phyloP scores from a whole-genome alignment of 2,797 vertebrate genomes.

The Liparis tanakae region DNA sequence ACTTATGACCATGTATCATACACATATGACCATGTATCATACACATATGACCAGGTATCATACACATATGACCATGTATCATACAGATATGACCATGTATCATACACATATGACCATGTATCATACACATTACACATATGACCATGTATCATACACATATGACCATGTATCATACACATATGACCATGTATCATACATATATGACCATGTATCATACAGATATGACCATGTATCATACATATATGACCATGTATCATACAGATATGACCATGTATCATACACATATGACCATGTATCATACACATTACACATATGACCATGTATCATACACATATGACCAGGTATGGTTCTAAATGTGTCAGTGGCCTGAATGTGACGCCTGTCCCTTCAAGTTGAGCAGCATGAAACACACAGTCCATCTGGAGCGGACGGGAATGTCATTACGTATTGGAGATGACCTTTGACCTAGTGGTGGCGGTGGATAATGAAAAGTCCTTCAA shows the following conservation, averaged over 20 bases:
- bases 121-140: no score
- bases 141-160: neutral
- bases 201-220: neutral
- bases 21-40: neutral
- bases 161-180: no score
- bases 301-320: no score
- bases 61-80: neutral
- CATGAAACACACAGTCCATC: no score
- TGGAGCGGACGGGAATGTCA: neutral
- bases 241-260: neutral
- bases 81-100: constrained; percentile 1
- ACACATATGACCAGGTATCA: neutral
- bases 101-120: neutral
- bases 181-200: neutral
- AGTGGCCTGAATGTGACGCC: neutral
- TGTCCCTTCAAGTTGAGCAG: neutral
- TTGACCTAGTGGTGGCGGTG: neutral
- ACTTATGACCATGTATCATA: neutral
- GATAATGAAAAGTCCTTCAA: neutral
- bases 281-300: neutral
- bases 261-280: no score
- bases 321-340: neutral
- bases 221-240: neutral
- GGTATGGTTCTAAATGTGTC: constrained; percentile 12
- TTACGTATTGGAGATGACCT: neutral